Percentiles rank a stretch among this genome's conserved stretches.
Conservation (phyloP, 1,140 invertebrate genomes). For the Drosophila suzukii region DNA sequence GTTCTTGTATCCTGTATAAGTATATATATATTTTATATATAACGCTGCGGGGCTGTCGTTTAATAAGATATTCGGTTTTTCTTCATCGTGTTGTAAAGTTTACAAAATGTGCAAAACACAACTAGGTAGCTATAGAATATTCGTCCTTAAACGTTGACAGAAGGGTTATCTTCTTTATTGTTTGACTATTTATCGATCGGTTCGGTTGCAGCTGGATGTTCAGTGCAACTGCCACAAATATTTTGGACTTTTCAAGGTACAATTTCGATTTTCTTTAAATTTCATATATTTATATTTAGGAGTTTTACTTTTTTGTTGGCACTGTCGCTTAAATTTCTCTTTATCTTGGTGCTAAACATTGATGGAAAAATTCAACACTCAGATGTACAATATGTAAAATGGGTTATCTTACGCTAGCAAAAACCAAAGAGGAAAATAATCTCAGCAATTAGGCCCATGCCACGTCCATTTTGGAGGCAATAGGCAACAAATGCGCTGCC, state of each 20-base stretch:
- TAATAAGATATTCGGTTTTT: conserved; percentile 41
- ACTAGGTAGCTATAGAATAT: conserved; percentile 65
- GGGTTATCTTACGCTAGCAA: conserved; percentile 49
- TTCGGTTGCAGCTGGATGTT: conserved; percentile 26
- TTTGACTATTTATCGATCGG: conserved; percentile 51
- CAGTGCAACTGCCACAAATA: conserved; percentile 20
- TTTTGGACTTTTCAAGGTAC: conserved; percentile 66
- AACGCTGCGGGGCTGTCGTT: conserved; percentile 51
- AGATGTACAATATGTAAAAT: conserved; percentile 76
- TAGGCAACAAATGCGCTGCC: conserved; percentile 47
- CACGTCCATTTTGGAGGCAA: background rate
- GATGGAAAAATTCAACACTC: conserved; percentile 76
- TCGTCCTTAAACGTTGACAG: conserved; percentile 38
- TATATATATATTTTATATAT: conserved; percentile 55
- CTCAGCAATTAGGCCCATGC: conserved; percentile 11
- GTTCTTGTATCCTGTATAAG: conserved; percentile 57
- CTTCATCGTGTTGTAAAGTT: conserved; percentile 72
- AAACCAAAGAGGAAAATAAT: conserved; percentile 41
- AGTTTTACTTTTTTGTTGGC: conserved; percentile 47
- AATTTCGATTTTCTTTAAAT: conserved; percentile 54
- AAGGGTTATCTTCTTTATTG: conserved; percentile 56
- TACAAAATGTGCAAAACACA: conserved; percentile 83
- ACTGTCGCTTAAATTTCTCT: conserved; percentile 52
- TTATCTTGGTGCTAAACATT: conserved; percentile 67
- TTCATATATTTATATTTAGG: conserved; percentile 19